Percentiles rank a stretch among this genome's conserved stretches.
Evolutionary conservation across 2,888 invertebrate genomes (phyloP).

Genomic region (Exocentrus adspersus): DNA sequence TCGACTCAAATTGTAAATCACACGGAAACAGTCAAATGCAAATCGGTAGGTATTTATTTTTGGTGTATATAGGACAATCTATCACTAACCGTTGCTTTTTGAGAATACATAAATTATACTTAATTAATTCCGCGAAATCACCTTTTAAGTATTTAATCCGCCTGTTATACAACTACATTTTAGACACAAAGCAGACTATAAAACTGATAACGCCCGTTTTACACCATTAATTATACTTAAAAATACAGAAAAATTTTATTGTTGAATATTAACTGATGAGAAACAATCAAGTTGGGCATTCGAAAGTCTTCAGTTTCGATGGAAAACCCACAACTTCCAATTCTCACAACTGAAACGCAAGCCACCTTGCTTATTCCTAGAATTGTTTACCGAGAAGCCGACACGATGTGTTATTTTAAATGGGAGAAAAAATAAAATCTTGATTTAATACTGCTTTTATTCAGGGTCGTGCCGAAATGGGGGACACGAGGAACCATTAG

Average conservation of each 20-base stretch:
- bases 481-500: not conserved
- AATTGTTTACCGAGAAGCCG: constrained; percentile 40
- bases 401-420: constrained; percentile 35
- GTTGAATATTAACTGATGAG: constrained; percentile 12
- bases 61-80: no score
- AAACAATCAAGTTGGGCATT: constrained; percentile 32
- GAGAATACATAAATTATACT: not conserved
- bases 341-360: constrained; percentile 33
- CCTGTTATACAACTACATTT: not conserved
- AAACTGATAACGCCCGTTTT: no score
- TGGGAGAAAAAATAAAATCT: constrained; percentile 30
- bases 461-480: constrained; percentile 8
- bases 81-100: not conserved
- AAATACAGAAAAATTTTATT: constrained; percentile 6
- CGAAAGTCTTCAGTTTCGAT: constrained; percentile 40
- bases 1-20: no score
- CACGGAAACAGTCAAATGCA: no score
- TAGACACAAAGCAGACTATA: not conserved
- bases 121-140: no score
- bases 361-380: constrained; percentile 41
- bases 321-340: constrained; percentile 45
- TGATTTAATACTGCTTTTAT: constrained; percentile 21
- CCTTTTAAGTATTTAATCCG: not conserved
- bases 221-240: not conserved
- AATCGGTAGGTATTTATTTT: no score